phyloP scores from a whole-genome alignment of 1,140 invertebrate species.

The Pseudomyrmex cubaensis region DNA sequence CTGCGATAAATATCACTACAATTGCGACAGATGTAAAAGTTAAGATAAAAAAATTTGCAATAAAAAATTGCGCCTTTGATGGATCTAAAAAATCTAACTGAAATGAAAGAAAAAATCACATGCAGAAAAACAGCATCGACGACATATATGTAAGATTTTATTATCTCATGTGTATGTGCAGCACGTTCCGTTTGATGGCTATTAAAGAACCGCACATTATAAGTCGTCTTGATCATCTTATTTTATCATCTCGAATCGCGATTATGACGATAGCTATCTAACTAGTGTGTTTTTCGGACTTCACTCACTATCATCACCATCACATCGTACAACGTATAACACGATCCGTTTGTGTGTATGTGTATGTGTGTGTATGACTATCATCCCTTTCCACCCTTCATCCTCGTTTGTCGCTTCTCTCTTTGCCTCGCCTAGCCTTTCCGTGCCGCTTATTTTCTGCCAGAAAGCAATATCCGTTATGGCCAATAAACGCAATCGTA shows the following conservation, averaged over 20 bases:
- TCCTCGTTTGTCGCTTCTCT: not conserved
- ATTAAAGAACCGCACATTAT: conserved; percentile 65
- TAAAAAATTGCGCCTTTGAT: not conserved
- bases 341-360: conserved; percentile 46
- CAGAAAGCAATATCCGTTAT: conserved; percentile 57
- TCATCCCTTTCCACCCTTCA: not conserved
- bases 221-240: conserved; percentile 47
- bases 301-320: conserved; percentile 41
- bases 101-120: too few species aligned
- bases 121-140: not conserved
- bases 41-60: not conserved
- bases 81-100: not conserved
- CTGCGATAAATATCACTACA: not conserved
- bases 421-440: conserved; percentile 29
- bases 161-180: not conserved
- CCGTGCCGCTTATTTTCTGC: conserved; percentile 54
- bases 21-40: conserved; percentile 9
- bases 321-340: conserved; percentile 53
- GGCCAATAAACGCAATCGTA: conserved; percentile 53
- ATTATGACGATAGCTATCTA: conserved; percentile 68
- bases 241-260: conserved; percentile 53
- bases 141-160: not conserved
- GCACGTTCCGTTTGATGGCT: conserved; percentile 37
- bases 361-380: conserved; percentile 22
- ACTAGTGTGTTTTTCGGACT: conserved; percentile 54